These are phyloP conservation scores for Sebastes jordani DNA, from an alignment of 2,797 vertebrate genomes.

Conservation along the genomic window DNA sequence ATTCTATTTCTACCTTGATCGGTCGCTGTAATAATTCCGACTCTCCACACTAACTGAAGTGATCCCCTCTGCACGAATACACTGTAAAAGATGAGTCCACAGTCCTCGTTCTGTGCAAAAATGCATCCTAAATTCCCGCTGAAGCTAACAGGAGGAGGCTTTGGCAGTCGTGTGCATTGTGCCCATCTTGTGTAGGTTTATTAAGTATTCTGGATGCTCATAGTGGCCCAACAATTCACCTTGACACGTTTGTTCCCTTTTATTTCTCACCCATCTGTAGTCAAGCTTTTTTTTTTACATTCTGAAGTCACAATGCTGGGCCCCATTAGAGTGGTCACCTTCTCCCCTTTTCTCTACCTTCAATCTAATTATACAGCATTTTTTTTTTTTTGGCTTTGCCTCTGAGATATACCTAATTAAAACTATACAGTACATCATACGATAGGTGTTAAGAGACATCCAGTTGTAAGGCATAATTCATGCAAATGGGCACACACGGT, in stretches of 20 bases:
- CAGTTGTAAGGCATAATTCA: conserved; percentile 1
- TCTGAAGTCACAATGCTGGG: not conserved
- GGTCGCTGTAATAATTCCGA: not conserved
- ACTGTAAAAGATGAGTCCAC: not conserved
- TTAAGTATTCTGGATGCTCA: not conserved
- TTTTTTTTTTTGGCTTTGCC: not conserved
- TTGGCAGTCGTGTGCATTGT: not conserved
- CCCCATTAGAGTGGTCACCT: not conserved
- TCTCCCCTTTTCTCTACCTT: not conserved
- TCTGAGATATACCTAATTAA: conserved; percentile 14
- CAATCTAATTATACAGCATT: conserved; percentile 1
- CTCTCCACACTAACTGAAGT: not conserved
- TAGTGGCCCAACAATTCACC: not conserved
- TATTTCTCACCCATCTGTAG: not conserved
- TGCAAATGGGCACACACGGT: not conserved
- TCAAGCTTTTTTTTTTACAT: not conserved
- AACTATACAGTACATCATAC: not conserved
- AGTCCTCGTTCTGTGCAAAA: not conserved
- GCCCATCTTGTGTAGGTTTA: not conserved
- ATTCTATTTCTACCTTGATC: not conserved
- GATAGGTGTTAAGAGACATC: not conserved
- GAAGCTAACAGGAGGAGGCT: not conserved
- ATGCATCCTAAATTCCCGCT: not conserved
- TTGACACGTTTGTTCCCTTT: not conserved
- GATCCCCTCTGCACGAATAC: not conserved